Evolutionary conservation across 2,888 invertebrate genomes (phyloP), one percentile per base, ranked within the genome.

Genomic region (Theretra japonica): DNA sequence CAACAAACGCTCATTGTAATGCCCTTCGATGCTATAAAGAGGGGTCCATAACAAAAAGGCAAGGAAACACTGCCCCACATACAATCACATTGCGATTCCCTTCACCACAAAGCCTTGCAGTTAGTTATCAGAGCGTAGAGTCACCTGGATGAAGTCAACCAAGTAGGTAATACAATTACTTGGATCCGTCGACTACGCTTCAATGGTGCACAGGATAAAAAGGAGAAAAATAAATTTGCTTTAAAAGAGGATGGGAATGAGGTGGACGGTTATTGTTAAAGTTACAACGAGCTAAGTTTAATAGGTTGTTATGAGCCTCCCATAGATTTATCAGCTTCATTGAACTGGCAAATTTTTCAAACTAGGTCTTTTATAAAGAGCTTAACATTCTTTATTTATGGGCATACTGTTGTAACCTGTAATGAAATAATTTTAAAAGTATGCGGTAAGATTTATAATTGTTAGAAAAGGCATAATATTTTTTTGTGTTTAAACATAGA

Each of bases 81-180:
- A 21, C 41, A 65, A 65, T 65, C 48, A 17, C 21, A 65, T 17
- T 48, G 48, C 48, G 21, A 65, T 48, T 65, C 65, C 65, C 65
- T 65, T 65, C 65, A 48, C 65, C 48, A 65, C 65, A 65, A 65
- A 65, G 65, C 65, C 65, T 65, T 65, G 65, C 65, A 65, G 48
- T 25, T 48, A 23, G 65, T 65, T 65, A 65, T 65, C 65, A 65
- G 65, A 65, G 65, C 65, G 65, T 65, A 48, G 41, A 48, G 65
- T 65, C 21, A 17, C 65, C 65, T 65, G 65, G 65, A 65, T 48
- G 65, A 65, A 65, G 65, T 65, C 65, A 48, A 65, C 41, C 65
- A 65, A 65, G 41, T 48, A 23, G 59, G 65, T 65, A 48, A 65
- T 23, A 23, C 65, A 48, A 65, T 65, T 62, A 62, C 60, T 21